Evolutionary conservation across 2,888 invertebrate genomes (phyloP).

Genomic region (Drosophila pseudotalamancana): DNA sequence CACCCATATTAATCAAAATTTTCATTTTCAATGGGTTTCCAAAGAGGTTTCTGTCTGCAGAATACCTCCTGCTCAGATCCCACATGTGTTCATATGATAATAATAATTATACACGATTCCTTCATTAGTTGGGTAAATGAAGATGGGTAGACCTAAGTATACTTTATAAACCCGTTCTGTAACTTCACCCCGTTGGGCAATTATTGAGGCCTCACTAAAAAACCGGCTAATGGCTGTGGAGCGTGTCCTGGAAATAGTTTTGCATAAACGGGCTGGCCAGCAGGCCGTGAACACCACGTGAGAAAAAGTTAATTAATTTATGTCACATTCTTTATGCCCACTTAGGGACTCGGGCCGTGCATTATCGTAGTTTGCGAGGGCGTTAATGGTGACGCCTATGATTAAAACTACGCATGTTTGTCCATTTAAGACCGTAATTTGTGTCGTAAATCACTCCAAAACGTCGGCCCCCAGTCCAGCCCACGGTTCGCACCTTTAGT

Average conservation of each 20-base stretch:
- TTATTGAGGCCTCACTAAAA: slow-evolving; percentile 8
- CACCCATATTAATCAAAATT: too few species aligned
- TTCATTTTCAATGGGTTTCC: too few species aligned
- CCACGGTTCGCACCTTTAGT: slow-evolving; percentile 65
- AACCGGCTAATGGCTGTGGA: background rate
- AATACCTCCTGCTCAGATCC: background rate
- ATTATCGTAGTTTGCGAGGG: slow-evolving; percentile 28
- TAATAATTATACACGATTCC: slow-evolving; percentile 27
- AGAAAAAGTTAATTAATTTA: slow-evolving; percentile 77
- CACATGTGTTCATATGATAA: background rate
- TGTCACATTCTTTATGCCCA: slow-evolving; percentile 70
- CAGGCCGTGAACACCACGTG: slow-evolving; percentile 53
- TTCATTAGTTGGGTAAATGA: slow-evolving; percentile 25
- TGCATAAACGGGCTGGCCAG: slow-evolving; percentile 57
- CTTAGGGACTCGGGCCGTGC: slow-evolving; percentile 43
- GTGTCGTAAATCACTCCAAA: slow-evolving; percentile 73
- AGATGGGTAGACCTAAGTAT: background rate
- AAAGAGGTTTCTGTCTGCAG: too few species aligned
- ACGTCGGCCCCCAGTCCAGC: slow-evolving; percentile 41
- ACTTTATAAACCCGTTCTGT: background rate
- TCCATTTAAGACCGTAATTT: slow-evolving; percentile 76
- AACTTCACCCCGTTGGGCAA: slow-evolving; percentile 30
- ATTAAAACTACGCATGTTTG: slow-evolving; percentile 78
- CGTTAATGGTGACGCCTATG: slow-evolving; percentile 69
- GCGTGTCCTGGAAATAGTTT: slow-evolving; percentile 53